Evolutionary conservation across 1,140 invertebrate genomes (phyloP), one percentile per base, ranked within the genome.

Genomic region (Cotesia typhae): DNA sequence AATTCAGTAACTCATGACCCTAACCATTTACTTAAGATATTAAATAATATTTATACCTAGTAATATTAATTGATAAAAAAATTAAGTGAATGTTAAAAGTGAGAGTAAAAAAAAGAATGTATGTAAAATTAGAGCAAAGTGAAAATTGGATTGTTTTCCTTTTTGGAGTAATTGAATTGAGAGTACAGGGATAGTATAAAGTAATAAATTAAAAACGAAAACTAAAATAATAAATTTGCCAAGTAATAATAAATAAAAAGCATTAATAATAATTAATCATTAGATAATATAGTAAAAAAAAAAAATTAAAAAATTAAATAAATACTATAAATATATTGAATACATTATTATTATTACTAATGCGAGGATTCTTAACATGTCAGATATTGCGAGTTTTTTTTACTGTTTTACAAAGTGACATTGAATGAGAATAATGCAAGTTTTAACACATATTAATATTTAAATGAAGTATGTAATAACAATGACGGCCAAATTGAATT

Each of bases 221-320:
- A 20, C 53, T 65, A 53, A 52, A 63, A 59, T 41, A 79, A 80
- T 75, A 79, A 75, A 75, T 84, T 84, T 83, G 82, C 82, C 81
- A 84, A 83, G 79, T 79, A 80, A 81, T 80, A 82, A 76, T 82
- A 77, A 82, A 83, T 75, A 70, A 76, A 82, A 76, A 76, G 76
- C 65, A 74, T 76, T 79, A 77, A 75, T 60, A 76, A 78, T 75
- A 82, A 80, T 76, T 80, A 81, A 82, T 74, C 76, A 71, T 77
- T 76, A 71, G 72, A 80, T 79, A 77, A 79, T 79, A 79, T 51
- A 75, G 37, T 55, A 5, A 55, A 14, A 5, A 55, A 14, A 17
- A 17, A 17, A 17, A 17, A 17, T 17, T 17, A 17, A 17, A 17
- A 53, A 41, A 41, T 14, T 37, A 61, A 70, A 28, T 70, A 52